Evolutionary conservation across 2,888 invertebrate genomes (phyloP), one percentile per base, ranked within the genome.

Genomic region (Harmothoe impar): DNA sequence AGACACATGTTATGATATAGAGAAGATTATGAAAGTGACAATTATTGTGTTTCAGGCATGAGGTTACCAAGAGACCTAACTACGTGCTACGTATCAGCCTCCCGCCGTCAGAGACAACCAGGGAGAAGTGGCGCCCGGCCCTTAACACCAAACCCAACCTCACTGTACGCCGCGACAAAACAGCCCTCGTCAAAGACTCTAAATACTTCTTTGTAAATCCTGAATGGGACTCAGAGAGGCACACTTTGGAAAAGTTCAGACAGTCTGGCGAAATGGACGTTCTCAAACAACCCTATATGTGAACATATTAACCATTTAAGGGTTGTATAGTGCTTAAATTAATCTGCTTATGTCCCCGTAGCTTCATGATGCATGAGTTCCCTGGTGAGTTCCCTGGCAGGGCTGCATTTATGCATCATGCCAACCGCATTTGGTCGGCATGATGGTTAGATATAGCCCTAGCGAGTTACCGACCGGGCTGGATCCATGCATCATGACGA

Each of bases 41-140:
- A n/a, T n/a, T n/a, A n/a, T n/a, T n/a, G n/a, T 72, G 72, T 72
- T 72, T 72, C 72, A 72, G 72, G 31, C 5, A 72, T 72, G 72
- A 29, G 25, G 72, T 72, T 5, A 72, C 0, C 5, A 12, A 72
- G 72, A 25, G 72, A 15, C 72, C 72, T 29, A 72, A 25, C 29
- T 72, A 72, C 72, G 29, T 72, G 72, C 25, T 72, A 15, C 72
- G 72, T 15, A 72, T 72, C 20, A 72, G 25, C 15, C 72, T 72
- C 29, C 72, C 72, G 0, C 25, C 72, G 3, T 3, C 31, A 15
- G 72, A 72, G 0, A 7, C 20, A 29, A 15, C 29, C 72, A 23
- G 72, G 72, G 72, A 72, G 29, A 72, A 72, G 29, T 72, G 72
- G 72, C 25, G 72, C 1, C 72, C 72, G 15, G 29, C 31, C 5